Base-by-base conservation (phyloP, 2,888 invertebrate genomes). In the Temnothorax unifasciatus region DNA sequence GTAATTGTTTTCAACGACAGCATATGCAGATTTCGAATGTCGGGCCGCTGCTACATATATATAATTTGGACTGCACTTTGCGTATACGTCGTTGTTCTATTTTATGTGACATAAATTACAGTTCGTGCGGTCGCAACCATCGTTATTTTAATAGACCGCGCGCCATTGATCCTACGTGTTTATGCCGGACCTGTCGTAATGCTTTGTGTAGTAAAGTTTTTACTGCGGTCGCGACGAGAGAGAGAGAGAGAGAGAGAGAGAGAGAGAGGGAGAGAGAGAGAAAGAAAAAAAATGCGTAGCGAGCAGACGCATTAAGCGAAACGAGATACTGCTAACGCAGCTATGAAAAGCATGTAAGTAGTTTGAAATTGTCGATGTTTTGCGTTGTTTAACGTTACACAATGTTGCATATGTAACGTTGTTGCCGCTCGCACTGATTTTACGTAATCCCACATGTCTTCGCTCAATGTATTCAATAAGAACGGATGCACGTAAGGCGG, bases 151-250 rank as follows among this genome's bases (percentile, higher is more conserved):
- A 74, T 81, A 50, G 21, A 81, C 79, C 47, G 38, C 47, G 47
- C 47, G 47, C 38, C 79, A 81, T 79, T 79, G 74, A 79, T 81
- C 59, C 57, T n/a, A 73, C 47, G 59, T 79, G 57, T 81, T 79
- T 81, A 74, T 81, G 38, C 21, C 59, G 34, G 44, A 59, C 47
- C 34, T 81, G 75, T 81, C 47, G 79, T 74, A 81, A 81, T 57
- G 59, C 59, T 81, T 73, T 81, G 59, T 81, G 74, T 73, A 81
- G 75, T 81, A 81, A 81, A 81, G 75, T 74, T 81, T 79, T 81
- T 59, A 59, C 25, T 44, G 79, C 47, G 34, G 75, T 59, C 34
- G n/a, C 47, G 34, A 47, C 47, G 13, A 71, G 34, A 47, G 68
- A 38, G 21, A 38, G 21, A 54, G 9, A 25, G 25, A 41, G 11